Evolutionary conservation across 2,888 invertebrate species (phyloP).

Genomic region (Phragmatobia fuliginosa): DNA sequence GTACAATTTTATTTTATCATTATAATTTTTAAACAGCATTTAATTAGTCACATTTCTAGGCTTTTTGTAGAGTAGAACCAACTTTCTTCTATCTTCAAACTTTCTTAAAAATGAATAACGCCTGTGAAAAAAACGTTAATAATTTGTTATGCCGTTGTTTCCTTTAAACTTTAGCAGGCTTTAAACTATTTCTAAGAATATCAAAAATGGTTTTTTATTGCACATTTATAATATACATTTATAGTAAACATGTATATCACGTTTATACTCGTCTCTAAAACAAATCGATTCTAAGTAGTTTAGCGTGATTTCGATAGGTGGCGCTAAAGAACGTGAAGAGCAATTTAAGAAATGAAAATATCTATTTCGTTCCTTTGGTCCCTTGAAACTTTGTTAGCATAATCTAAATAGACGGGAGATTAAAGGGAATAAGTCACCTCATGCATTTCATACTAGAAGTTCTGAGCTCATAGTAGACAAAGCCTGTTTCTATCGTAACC

Average conservation of each 20-base stretch:
- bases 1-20: too few species aligned
- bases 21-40: not conserved
- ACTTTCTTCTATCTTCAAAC: not conserved
- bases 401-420: not conserved
- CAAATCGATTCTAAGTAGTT: not conserved
- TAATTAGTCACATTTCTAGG: too few species aligned
- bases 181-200: not conserved
- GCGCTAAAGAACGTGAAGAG: not conserved
- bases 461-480: too few species aligned
- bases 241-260: too few species aligned
- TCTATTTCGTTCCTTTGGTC: not conserved
- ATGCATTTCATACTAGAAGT: too few species aligned
- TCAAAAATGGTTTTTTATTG: too few species aligned
- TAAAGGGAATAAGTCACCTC: too few species aligned
- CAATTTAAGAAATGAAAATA: not conserved
- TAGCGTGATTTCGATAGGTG: not conserved
- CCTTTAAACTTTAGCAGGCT: conserved; percentile 2
- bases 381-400: not conserved
- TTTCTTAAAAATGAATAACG: not conserved
- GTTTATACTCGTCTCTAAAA: too few species aligned
- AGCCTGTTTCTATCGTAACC: too few species aligned
- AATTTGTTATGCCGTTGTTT: not conserved
- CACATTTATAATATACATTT: too few species aligned
- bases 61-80: too few species aligned
- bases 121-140: not conserved